Conservation (phyloP, 2,797 vertebrate genomes). For the Percopsis omiscomaycus region DNA sequence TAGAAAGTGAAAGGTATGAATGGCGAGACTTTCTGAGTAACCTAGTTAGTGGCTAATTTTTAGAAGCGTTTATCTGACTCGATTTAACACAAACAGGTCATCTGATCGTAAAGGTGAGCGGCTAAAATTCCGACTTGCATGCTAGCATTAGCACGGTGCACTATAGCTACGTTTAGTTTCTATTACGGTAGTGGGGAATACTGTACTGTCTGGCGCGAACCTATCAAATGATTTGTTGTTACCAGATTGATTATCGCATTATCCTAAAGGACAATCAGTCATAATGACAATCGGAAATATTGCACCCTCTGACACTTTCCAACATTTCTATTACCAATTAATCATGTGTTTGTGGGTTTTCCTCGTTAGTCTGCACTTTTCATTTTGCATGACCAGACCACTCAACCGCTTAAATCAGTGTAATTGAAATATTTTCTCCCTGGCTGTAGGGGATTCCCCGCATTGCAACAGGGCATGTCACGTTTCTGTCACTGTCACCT, state of each 20-base stretch:
- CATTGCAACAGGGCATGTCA: slow-evolving; percentile 35
- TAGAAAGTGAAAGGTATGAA: slow-evolving; percentile 38
- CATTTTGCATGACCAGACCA: neutral
- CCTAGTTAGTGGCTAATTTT: slow-evolving; percentile 7
- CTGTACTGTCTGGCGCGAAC: too few species aligned
- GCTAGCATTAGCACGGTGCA: slow-evolving; percentile 54
- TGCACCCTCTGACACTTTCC: too few species aligned
- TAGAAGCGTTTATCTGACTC: slow-evolving; percentile 1
- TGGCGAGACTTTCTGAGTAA: slow-evolving; percentile 36
- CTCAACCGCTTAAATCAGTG: neutral
- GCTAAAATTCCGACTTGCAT: neutral
- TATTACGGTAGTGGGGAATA: too few species aligned
- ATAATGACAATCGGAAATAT: too few species aligned
- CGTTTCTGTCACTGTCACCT: slow-evolving; percentile 43
- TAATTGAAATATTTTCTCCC: neutral
- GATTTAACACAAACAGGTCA: slow-evolving; percentile 15
- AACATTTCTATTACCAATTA: too few species aligned
- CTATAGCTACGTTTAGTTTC: neutral
- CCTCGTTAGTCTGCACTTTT: neutral
- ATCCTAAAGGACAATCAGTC: too few species aligned
- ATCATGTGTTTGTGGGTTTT: neutral
- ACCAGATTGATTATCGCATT: too few species aligned
- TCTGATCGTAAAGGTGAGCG: slow-evolving; percentile 59
- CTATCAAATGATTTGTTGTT: too few species aligned
- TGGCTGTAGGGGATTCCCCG: slow-evolving; percentile 27